Percentiles rank a stretch among this genome's conserved stretches.
Evolutionary conservation across 2,113 vertebrate genomes (phyloP).

Genomic region (Nipponia nippon): DNA sequence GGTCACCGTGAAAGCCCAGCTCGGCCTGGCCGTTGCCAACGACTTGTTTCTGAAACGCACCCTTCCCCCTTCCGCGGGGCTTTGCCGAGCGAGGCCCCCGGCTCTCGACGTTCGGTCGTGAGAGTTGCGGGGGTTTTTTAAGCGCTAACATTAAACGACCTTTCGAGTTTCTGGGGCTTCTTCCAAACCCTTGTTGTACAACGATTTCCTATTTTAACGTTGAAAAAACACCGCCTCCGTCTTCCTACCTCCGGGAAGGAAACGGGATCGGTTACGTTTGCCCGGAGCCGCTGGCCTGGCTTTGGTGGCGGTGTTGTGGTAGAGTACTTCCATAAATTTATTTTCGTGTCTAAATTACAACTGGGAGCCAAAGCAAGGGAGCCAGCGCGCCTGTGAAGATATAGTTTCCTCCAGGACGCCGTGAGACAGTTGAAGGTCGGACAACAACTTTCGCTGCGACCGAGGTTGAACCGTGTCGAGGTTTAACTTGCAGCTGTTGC

Average conservation of each 20-base stretch:
- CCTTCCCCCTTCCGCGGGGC: background rate
- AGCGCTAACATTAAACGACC: background rate
- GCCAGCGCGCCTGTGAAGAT: background rate
- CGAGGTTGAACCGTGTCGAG: too few species aligned
- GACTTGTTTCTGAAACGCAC: background rate
- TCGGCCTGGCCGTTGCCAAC: background rate
- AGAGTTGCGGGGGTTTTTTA: background rate
- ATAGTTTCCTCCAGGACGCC: background rate
- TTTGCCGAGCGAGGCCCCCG: background rate
- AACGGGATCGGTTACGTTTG: accelerated
- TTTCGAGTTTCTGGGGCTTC: background rate
- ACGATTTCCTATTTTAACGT: background rate
- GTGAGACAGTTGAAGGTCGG: background rate
- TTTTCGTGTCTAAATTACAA: accelerated
- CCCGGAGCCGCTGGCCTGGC: background rate
- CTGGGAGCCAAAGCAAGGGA: background rate
- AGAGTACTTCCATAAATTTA: too few species aligned
- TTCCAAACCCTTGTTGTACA: background rate
- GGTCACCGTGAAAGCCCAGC: background rate
- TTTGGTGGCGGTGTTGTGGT: accelerated
- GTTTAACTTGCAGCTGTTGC: background rate
- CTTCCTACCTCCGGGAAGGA: background rate
- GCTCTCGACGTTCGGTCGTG: background rate
- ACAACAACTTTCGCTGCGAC: too few species aligned
- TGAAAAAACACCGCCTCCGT: background rate